Conservation (phyloP, 1,140 invertebrate species). For the Lasioglossum baleicum region DNA sequence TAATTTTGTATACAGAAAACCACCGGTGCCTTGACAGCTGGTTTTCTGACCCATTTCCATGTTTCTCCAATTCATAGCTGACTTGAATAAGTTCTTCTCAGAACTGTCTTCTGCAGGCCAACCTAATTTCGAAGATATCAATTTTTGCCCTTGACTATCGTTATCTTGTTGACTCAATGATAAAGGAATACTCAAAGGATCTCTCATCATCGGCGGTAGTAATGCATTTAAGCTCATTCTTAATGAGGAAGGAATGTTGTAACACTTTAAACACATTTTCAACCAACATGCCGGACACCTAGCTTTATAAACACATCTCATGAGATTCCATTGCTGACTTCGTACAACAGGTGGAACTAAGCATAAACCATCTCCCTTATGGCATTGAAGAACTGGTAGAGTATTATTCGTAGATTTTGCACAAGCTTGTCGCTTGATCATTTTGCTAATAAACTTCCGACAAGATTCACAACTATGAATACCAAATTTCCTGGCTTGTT, state of each 20-base stretch:
- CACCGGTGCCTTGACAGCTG: constrained; percentile 66
- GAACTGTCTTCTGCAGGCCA: constrained; percentile 74
- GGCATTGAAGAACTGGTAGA: constrained; percentile 83
- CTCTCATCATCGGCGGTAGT: constrained; percentile 81
- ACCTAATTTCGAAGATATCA: constrained; percentile 66
- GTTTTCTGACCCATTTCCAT: constrained; percentile 70
- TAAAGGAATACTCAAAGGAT: constrained; percentile 65
- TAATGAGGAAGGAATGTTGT: constrained; percentile 86
- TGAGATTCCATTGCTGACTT: constrained; percentile 86
- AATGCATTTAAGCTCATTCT: constrained; percentile 83
- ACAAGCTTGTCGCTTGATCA: constrained; percentile 85
- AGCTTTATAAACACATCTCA: constrained; percentile 85
- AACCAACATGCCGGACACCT: constrained; percentile 93
- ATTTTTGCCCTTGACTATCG: constrained; percentile 68
- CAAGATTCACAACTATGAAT: constrained; percentile 91
- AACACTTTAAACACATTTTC: constrained; percentile 89
- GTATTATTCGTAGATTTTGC: constrained; percentile 79
- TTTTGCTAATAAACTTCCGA: constrained; percentile 91
- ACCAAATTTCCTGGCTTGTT: constrained; percentile 90
- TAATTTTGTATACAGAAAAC: constrained; percentile 69
- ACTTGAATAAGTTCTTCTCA: constrained; percentile 77
- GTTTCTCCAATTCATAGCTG: constrained; percentile 75
- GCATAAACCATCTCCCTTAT: constrained; percentile 86
- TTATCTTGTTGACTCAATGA: constrained; percentile 65
- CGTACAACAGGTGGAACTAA: constrained; percentile 85